phyloP scores from a whole-genome alignment of 2,797 vertebrate genomes.

The Hybognathus amarus region DNA sequence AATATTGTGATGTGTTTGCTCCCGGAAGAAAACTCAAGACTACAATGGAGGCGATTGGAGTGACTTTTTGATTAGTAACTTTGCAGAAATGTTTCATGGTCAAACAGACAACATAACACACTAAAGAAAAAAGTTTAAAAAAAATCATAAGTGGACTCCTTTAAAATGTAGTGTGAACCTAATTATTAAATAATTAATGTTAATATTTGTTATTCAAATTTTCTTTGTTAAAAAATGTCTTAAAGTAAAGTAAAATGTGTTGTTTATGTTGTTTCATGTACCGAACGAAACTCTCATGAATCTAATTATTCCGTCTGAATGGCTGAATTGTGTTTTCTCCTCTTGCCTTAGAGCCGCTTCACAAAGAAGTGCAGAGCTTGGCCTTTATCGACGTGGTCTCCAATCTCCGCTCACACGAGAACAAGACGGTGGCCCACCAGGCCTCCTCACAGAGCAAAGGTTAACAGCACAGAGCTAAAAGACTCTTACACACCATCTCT shows the following conservation, averaged over 20 bases:
- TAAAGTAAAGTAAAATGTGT: not conserved
- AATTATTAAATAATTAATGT: no score
- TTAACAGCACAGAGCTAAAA: slow-evolving; percentile 95
- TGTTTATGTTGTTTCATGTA: not conserved
- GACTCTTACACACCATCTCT: slow-evolving; percentile 66
- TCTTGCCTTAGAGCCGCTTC: slow-evolving; percentile 83
- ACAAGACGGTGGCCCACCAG: slow-evolving; percentile 98
- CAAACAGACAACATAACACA: no score
- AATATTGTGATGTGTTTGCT: not conserved
- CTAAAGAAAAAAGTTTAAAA: no score
- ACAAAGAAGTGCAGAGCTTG: slow-evolving; percentile 93
- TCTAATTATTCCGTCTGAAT: not conserved
- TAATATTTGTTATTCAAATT: no score
- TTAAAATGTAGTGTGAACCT: no score
- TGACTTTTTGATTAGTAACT: no score
- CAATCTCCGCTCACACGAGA: slow-evolving; percentile 94
- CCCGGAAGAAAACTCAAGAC: not conserved
- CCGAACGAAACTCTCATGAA: not conserved
- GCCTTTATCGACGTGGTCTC: slow-evolving; percentile 92
- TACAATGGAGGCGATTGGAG: no score
- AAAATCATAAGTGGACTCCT: no score
- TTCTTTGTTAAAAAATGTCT: no score
- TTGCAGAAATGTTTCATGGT: no score
- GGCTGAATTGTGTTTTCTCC: slow-evolving; percentile 52
- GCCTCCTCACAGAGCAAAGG: slow-evolving; percentile 98